phyloP scores from a whole-genome alignment of 2,797 vertebrate species.

The Tolypeutes matacus region DNA sequence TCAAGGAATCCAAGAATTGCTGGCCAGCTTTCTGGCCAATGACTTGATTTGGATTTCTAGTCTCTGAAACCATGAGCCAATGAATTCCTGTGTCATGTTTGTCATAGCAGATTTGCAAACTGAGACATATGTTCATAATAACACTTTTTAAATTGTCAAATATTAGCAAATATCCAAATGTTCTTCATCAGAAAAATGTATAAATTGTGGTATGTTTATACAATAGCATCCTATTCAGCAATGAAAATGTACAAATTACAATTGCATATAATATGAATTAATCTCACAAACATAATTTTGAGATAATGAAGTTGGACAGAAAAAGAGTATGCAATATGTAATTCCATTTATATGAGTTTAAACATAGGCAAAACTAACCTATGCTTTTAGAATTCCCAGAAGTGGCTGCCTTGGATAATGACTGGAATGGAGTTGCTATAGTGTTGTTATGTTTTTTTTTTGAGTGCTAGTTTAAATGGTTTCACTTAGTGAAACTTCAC shows the following conservation, averaged over 20 bases:
- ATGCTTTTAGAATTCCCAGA: neutral
- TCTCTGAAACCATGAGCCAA: too few species aligned
- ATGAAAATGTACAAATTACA: slow-evolving; percentile 1
- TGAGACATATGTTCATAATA: neutral
- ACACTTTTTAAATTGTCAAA: neutral
- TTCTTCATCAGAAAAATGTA: neutral
- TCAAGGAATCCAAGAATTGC: too few species aligned
- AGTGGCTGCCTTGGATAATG: neutral
- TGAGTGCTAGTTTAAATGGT: neutral
- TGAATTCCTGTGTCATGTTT: too few species aligned
- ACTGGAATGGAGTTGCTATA: neutral
- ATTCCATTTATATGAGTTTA: slow-evolving; percentile 8
- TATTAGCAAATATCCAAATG: neutral
- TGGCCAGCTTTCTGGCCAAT: too few species aligned
- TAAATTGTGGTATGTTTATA: neutral
- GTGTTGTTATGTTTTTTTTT: neutral
- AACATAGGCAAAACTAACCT: neutral
- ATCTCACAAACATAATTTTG: neutral
- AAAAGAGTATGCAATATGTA: slow-evolving; percentile 1
- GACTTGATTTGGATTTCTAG: too few species aligned
- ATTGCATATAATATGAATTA: neutral
- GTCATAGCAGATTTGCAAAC: too few species aligned
- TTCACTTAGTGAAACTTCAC: slow-evolving; percentile 7
- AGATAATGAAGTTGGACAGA: slow-evolving; percentile 15
- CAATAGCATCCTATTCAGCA: neutral